Percentiles rank a stretch among this genome's conserved stretches.
phyloP scores from a whole-genome alignment of 2,113 vertebrate genomes.

The Hippolais icterina region DNA sequence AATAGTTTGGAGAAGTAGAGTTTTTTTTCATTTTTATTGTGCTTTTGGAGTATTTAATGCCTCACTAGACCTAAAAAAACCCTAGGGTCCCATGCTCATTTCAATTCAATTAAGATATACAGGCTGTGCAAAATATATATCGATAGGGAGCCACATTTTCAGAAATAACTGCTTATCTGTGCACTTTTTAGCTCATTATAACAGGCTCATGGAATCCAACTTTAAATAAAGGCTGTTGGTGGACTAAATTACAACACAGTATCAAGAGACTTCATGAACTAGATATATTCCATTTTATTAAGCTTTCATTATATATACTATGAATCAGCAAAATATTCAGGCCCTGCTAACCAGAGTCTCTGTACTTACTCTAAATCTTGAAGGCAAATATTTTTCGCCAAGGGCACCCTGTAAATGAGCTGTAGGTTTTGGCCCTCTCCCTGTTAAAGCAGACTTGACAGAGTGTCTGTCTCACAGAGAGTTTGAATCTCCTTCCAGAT shows the following conservation, averaged over 20 bases:
- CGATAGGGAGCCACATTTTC: conserved; percentile 60
- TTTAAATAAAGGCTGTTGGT: conserved; percentile 67
- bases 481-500: not conserved
- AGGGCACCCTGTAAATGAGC: not conserved
- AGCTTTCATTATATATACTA: not conserved
- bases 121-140: conserved; percentile 57
- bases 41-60: conserved; percentile 59
- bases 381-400: conserved; percentile 18
- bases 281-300: conserved; percentile 49
- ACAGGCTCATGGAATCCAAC: conserved; percentile 34
- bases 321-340: conserved; percentile 49
- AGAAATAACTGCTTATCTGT: conserved; percentile 66
- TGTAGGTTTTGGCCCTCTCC: not conserved
- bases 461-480: not conserved
- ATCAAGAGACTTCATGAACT: conserved; percentile 44
- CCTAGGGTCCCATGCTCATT: conserved; percentile 49
- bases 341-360: not conserved
- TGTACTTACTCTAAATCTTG: not conserved
- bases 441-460: not conserved
- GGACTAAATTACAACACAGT: conserved; percentile 62
- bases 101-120: conserved; percentile 71
- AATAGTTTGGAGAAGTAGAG: not conserved
- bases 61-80: conserved; percentile 65
- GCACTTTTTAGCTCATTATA: conserved; percentile 67
- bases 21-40: not conserved